Conservation (phyloP, 2,888 invertebrate species). For the Diadromus collaris region DNA sequence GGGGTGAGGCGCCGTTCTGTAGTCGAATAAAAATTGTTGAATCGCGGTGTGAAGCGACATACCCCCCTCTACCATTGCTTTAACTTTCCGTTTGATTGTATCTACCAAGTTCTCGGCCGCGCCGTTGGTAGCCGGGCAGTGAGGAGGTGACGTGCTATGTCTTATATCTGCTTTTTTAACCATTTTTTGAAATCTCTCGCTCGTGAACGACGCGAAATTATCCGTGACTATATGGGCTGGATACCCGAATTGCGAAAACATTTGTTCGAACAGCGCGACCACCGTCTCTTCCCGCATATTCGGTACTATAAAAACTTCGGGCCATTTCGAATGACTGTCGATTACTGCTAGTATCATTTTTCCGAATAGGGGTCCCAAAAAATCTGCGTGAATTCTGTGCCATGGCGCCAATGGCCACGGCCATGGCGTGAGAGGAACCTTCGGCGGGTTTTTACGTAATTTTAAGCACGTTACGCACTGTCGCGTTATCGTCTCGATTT, state of each 20-base stretch:
- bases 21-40: slow-evolving; percentile 28
- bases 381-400: slow-evolving; percentile 53
- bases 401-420: slow-evolving; percentile 47
- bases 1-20: slow-evolving; percentile 44
- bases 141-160: slow-evolving; percentile 54
- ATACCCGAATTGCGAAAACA: slow-evolving; percentile 23
- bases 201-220: slow-evolving; percentile 38
- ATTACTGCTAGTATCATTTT: slow-evolving; percentile 36
- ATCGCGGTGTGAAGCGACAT: slow-evolving; percentile 31
- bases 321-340: slow-evolving; percentile 51
- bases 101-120: slow-evolving; percentile 59
- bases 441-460: slow-evolving; percentile 30
- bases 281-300: slow-evolving; percentile 20
- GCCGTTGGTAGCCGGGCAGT: no score
- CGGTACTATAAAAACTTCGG: slow-evolving; percentile 21
- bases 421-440: slow-evolving; percentile 39
- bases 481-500: slow-evolving; percentile 22
- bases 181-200: slow-evolving; percentile 54
- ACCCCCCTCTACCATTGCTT: slow-evolving; percentile 31
- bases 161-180: slow-evolving; percentile 49
- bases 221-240: slow-evolving; percentile 40
- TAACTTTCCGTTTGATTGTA: slow-evolving; percentile 58
- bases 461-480: slow-evolving; percentile 32
- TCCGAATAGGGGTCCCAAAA: slow-evolving; percentile 44
- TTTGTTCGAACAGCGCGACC: slow-evolving; percentile 7